phyloP scores from a whole-genome alignment of 2,797 vertebrate genomes.

The Holocentrus rufus region DNA sequence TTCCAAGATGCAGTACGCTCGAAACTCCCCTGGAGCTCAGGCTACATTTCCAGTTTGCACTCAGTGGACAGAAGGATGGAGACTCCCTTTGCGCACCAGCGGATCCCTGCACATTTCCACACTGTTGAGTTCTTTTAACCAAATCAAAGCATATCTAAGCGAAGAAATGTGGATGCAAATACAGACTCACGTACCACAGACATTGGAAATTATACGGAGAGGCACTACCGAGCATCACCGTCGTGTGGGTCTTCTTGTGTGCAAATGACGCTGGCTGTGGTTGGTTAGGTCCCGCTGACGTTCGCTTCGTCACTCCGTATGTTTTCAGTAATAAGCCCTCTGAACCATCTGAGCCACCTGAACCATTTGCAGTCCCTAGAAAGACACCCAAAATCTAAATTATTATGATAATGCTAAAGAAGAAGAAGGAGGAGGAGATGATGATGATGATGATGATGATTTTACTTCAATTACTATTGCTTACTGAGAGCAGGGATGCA shows the following conservation, averaged over 20 bases:
- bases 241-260: constrained; percentile 67
- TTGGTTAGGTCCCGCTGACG: constrained; percentile 77
- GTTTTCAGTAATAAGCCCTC: constrained; percentile 55
- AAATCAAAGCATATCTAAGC: constrained; percentile 16
- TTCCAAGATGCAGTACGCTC: constrained; percentile 54
- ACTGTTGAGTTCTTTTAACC: neutral
- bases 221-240: constrained; percentile 61
- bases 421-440: constrained; percentile 1
- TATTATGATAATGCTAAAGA: neutral
- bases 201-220: constrained; percentile 44
- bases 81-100: constrained; percentile 66
- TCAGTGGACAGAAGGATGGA: constrained; percentile 51
- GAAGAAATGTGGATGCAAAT: neutral
- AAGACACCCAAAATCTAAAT: neutral
- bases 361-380: constrained; percentile 50
- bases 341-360: constrained; percentile 29
- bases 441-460: neutral
- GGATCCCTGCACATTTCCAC: constrained; percentile 53
- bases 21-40: constrained; percentile 50
- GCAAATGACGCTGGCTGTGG: constrained; percentile 75
- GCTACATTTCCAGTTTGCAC: constrained; percentile 52
- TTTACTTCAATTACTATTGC: no score
- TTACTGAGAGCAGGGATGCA: no score
- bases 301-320: constrained; percentile 73
- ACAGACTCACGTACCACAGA: constrained; percentile 7